These are phyloP conservation scores for Scaptomyza tumidula DNA, from an alignment of 2,888 invertebrate species.

Conservation along the genomic window DNA sequence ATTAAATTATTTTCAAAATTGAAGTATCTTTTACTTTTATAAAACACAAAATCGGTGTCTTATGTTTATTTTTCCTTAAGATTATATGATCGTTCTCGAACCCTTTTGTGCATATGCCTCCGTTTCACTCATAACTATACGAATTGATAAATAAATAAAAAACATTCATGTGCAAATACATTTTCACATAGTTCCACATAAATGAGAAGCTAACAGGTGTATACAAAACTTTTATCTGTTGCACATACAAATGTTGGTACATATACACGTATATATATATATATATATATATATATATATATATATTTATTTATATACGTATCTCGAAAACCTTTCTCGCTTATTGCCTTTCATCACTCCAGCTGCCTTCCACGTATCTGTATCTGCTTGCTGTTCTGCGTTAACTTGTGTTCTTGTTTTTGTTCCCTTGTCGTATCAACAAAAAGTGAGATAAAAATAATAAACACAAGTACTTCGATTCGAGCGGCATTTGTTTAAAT, in stretches of 20 bases:
- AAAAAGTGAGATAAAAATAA: constrained; percentile 38
- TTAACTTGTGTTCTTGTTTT: constrained; percentile 3
- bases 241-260: not conserved
- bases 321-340: constrained; percentile 17
- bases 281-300: not conserved
- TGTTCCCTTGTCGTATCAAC: constrained; percentile 2
- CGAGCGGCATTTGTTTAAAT: constrained; percentile 55
- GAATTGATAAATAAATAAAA: constrained; percentile 3
- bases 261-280: not conserved
- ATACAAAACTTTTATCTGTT: constrained; percentile 11
- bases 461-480: constrained; percentile 32
- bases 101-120: not conserved
- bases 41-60: not conserved
- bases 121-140: not conserved
- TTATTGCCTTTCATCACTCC: constrained; percentile 35
- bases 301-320: not conserved
- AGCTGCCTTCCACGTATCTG: not conserved
- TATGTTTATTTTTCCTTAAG: not conserved
- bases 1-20: no score
- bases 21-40: no score
- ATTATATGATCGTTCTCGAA: not conserved
- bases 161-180: constrained; percentile 6
- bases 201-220: not conserved
- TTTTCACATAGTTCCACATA: not conserved
- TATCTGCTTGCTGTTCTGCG: constrained; percentile 3